Percentiles rank a stretch among this genome's conserved stretches.
These are phyloP conservation scores for Listronotus bonariensis DNA, from an alignment of 1,140 invertebrate species.

Conservation along the genomic window DNA sequence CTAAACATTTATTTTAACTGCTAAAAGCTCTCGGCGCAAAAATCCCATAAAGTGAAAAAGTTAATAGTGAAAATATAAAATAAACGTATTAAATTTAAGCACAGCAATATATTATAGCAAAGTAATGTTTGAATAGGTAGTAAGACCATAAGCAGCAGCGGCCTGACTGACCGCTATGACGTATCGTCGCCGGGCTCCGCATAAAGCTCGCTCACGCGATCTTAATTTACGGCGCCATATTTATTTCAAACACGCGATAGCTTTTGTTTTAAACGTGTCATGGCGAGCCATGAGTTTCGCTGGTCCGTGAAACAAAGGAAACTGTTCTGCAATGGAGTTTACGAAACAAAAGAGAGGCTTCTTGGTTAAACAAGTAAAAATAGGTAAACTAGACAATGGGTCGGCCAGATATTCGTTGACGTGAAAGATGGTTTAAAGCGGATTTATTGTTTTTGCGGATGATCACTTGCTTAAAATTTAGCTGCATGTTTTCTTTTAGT, in stretches of 20 bases:
- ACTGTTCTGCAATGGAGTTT: slow-evolving; percentile 20
- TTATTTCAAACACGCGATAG: slow-evolving; percentile 54
- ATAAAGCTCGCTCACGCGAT: slow-evolving; percentile 53
- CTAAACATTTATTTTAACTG: no score
- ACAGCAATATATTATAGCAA: slow-evolving; percentile 27
- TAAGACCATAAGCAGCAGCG: slow-evolving; percentile 29
- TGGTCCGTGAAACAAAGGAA: slow-evolving; percentile 32
- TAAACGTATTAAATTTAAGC: slow-evolving; percentile 17
- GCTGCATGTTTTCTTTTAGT: no score
- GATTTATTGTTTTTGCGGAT: no score
- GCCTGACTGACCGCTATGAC: slow-evolving; percentile 44
- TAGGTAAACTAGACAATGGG: neutral
- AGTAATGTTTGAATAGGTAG: slow-evolving; percentile 34
- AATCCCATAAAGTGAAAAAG: no score
- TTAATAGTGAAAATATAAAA: neutral
- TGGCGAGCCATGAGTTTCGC: slow-evolving; percentile 45
- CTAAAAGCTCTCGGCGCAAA: no score
- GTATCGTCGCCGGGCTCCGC: slow-evolving; percentile 46
- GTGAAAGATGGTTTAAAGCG: no score
- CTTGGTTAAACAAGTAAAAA: neutral
- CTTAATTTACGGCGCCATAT: slow-evolving; percentile 55
- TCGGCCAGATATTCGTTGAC: no score
- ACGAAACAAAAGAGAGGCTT: slow-evolving; percentile 18
- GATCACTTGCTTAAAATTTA: no score
- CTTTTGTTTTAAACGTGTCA: slow-evolving; percentile 56